Evolutionary conservation across 2,797 vertebrate genomes (phyloP), one percentile per base, ranked within the genome.

Genomic region (Sebastes jordani): DNA sequence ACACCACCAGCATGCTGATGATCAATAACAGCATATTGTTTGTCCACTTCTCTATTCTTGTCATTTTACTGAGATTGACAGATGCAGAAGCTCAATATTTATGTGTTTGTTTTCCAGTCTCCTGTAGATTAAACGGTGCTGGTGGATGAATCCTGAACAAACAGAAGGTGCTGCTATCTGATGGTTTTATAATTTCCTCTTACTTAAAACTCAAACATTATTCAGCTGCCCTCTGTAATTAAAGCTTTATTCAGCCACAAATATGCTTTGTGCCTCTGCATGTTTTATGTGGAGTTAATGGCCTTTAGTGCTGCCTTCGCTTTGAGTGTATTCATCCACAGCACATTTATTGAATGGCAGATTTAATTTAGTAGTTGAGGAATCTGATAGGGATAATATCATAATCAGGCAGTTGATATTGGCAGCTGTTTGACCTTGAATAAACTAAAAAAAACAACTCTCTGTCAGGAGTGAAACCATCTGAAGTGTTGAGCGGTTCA

Each of bases 71-170:
- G 82, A 83, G 74, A 82, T 71, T 81, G 65, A 82, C 85, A 90
- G 72, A 93, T 92, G 88, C 84, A 93, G 91, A 93, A 93, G 88
- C 92, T 94, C 95, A 96, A 95, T 95, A 95, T 95, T 95, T 94
- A 90, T 90, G 83, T 95, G 84, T 86, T 90, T 83, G 87, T 91
- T 93, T 93, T 93, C 92, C 91, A 89, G 88, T 89, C 89, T 92
- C 83, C 87, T 92, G 94, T 91, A 94, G 91, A 95, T 89, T 88
- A 91, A 90, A 92, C 78, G 88, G 87, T 52, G 86, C 89, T 91
- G 95, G 92, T 89, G 91, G 91, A 89, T 88, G 74, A 92, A 91
- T 67, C 76, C 91, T 93, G 82, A 91, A 85, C 93, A 96, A 96
- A 96, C 95, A 96, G 22, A 87, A 86, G 94, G 88, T 88, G 89